Evolutionary conservation across 2,888 invertebrate species (phyloP).

Genomic region (Allophyes oxyacanthae): DNA sequence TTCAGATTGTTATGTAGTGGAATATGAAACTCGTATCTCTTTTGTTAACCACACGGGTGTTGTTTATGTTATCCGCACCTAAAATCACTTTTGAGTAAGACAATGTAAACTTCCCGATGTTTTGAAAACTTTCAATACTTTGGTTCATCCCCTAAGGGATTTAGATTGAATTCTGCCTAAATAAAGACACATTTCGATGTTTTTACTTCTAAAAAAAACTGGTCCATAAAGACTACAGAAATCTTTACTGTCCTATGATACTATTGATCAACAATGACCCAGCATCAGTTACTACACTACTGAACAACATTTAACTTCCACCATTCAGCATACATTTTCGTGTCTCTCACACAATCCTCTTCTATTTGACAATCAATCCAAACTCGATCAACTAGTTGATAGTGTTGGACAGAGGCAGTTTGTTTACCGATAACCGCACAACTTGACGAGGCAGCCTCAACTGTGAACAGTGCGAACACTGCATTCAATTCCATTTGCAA

Average conservation of each 20-base stretch:
- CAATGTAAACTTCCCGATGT: background rate
- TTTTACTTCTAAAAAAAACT: too few species aligned
- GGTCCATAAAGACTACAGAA: too few species aligned
- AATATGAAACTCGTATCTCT: too few species aligned
- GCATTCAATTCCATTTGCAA: conserved; percentile 37
- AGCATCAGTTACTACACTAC: background rate
- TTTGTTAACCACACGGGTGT: too few species aligned
- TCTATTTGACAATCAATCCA: conserved; percentile 21
- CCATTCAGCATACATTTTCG: background rate
- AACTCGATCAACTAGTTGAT: conserved; percentile 35
- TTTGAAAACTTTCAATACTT: conserved; percentile 3
- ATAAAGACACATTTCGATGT: too few species aligned
- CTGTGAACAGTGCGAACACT: conserved; percentile 16
- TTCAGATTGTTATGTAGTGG: conserved; percentile 22
- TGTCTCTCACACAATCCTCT: conserved; percentile 7
- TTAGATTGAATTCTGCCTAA: too few species aligned
- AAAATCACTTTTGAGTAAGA: background rate
- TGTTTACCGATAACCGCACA: conserved; percentile 42
- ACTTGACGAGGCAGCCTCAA: conserved; percentile 18
- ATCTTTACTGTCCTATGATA: too few species aligned
- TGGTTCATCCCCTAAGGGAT: background rate
- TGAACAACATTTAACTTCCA: background rate
- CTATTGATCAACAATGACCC: too few species aligned
- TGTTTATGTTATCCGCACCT: too few species aligned
- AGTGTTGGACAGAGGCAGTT: conserved; percentile 30